Evolutionary conservation across 2,113 vertebrate species (phyloP).

Genomic region (Semnornis frantzii): DNA sequence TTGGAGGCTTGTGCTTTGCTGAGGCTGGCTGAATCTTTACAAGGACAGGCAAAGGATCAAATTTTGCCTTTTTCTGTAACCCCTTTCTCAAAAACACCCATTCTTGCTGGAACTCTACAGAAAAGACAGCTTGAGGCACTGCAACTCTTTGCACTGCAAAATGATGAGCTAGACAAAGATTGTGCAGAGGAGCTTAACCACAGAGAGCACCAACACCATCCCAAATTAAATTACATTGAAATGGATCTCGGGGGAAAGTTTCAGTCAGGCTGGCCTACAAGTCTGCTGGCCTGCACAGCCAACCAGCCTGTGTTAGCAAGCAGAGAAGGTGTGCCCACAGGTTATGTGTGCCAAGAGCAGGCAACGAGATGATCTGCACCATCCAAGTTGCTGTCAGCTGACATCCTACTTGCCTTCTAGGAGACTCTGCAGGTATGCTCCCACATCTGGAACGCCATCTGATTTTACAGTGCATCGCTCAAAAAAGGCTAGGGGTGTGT

Average conservation of each 20-base stretch:
- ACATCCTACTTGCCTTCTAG: not conserved
- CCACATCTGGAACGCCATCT: not conserved
- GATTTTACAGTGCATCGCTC: not conserved
- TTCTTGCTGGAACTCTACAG: not conserved
- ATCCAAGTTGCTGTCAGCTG: not conserved
- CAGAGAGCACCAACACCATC: not conserved
- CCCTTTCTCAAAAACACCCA: not conserved
- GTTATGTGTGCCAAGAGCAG: not conserved
- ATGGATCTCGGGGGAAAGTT: not conserved
- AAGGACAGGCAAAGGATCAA: not conserved
- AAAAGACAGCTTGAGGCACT: constrained; percentile 15
- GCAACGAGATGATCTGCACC: not conserved
- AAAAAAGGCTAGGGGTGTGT: not conserved
- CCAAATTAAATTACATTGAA: not conserved
- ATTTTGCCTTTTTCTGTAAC: not conserved
- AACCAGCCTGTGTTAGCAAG: not conserved
- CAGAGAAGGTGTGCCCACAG: not conserved
- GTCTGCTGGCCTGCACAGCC: not conserved
- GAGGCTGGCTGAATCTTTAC: not conserved
- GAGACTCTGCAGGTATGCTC: not conserved
- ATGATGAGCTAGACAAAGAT: not conserved
- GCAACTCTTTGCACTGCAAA: not conserved
- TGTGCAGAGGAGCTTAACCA: not conserved
- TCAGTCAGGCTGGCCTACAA: not conserved
- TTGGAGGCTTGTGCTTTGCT: not conserved